phyloP scores from a whole-genome alignment of 1,140 invertebrate species.

The Drosophila lini region DNA sequence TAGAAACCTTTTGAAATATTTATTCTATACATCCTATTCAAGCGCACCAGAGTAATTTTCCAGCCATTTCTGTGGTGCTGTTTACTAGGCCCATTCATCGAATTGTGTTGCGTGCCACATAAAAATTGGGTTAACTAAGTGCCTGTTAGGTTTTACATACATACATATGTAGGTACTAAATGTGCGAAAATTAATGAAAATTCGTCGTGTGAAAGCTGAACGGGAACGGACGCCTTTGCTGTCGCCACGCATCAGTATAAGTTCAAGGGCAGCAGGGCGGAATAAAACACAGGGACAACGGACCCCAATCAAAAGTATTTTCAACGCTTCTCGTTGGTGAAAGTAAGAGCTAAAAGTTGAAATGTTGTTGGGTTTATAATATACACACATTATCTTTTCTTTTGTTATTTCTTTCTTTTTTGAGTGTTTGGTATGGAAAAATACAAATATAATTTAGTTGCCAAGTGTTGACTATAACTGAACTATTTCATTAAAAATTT shows the following conservation, averaged over 20 bases:
- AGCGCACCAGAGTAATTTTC: constrained; percentile 15
- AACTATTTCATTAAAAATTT: constrained; percentile 49
- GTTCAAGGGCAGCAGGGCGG: constrained; percentile 64
- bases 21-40: neutral
- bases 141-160: constrained; percentile 49
- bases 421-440: no score
- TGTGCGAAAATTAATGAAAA: constrained; percentile 67
- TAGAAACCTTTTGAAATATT: neutral
- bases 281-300: constrained; percentile 18
- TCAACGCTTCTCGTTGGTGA: neutral
- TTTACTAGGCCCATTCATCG: constrained; percentile 74
- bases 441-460: neutral
- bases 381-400: no score
- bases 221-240: constrained; percentile 15
- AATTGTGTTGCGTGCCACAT: constrained; percentile 58
- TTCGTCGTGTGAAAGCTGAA: constrained; percentile 56
- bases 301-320: neutral
- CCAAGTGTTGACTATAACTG: constrained; percentile 21
- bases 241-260: constrained; percentile 40
- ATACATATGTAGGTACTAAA: constrained; percentile 22
- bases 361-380: neutral
- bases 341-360: neutral
- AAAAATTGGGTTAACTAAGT: constrained; percentile 79
- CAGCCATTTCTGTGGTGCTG: neutral
- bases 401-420: no score